Evolutionary conservation across 2,888 invertebrate genomes (phyloP), one percentile per base, ranked within the genome.

Genomic region (Drosophila lutescens): DNA sequence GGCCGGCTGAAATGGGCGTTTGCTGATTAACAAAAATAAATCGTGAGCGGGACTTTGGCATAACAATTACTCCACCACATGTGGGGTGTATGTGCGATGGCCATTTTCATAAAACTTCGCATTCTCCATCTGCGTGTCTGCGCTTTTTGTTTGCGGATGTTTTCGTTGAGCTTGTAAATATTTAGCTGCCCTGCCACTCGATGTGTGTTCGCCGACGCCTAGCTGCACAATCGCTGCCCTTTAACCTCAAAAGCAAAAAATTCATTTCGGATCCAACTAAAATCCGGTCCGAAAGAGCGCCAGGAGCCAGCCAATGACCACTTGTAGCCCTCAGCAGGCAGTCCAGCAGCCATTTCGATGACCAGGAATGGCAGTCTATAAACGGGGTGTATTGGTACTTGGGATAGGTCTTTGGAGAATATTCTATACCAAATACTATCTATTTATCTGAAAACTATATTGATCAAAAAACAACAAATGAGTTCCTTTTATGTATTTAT

Each of bases 271-370:
- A 23, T 32, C 40, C 49, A 43, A 17, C 49, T 43, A 49, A 54
- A 65, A 54, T 49, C 53, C 65, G 17, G 23, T 53, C 40, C n/a
- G 49, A 26, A 40, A 23, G 46, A 40, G 36, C 40, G 13, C 54
- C 67, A 67, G 40, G 30, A 57, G 40, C 51, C 57, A 68, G 76
- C 57, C 71, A 75, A 56, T 60, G 77, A 51, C 88, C 74, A 89
- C 88, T 87, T 89, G 82, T 87, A 87, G 82, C 77, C 88, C 70
- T 58, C 89, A 89, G 86, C 82, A 54, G 76, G 88, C 62, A 74
- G 86, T 72, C 87, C 49, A 17, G n/a, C 81, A 43, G 43, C 17
- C 40, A 57, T 36, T 57, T 40, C 30, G 47, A 34, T 67, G 53
- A 4, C 34, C 49, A 63, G 17, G n/a, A 36, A 34, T n/a, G 8